phyloP scores from a whole-genome alignment of 2,113 vertebrate genomes.

The Hystrix cristata region DNA sequence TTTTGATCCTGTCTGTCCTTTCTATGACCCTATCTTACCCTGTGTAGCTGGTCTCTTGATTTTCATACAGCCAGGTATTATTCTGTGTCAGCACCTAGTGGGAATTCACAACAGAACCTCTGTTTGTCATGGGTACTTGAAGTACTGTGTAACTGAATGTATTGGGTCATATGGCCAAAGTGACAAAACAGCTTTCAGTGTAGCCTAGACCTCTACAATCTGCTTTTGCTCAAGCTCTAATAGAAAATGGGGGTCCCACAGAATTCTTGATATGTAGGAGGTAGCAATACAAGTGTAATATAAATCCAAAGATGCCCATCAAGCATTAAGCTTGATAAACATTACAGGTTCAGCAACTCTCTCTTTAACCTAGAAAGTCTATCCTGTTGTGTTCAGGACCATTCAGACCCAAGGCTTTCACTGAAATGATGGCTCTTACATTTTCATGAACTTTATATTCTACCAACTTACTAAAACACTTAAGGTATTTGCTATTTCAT shows the following conservation, averaged over 20 bases:
- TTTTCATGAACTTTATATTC: neutral
- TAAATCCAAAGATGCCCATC: neutral
- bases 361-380: neutral
- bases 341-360: neutral
- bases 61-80: too few relatives aligned
- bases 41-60: neutral
- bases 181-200: neutral
- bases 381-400: neutral
- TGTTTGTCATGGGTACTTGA: neutral
- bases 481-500: neutral
- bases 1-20: too few relatives aligned
- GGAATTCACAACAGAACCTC: neutral
- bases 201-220: neutral
- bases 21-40: too few relatives aligned
- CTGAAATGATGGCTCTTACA: neutral
- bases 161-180: neutral
- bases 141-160: neutral
- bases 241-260: neutral
- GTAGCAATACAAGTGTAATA: neutral
- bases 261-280: neutral
- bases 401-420: too few relatives aligned
- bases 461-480: neutral
- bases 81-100: too few relatives aligned
- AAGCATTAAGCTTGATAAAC: neutral
- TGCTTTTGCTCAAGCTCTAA: neutral